phyloP scores from a whole-genome alignment of 2,113 vertebrate species.

The Dasyprocta punctata region DNA sequence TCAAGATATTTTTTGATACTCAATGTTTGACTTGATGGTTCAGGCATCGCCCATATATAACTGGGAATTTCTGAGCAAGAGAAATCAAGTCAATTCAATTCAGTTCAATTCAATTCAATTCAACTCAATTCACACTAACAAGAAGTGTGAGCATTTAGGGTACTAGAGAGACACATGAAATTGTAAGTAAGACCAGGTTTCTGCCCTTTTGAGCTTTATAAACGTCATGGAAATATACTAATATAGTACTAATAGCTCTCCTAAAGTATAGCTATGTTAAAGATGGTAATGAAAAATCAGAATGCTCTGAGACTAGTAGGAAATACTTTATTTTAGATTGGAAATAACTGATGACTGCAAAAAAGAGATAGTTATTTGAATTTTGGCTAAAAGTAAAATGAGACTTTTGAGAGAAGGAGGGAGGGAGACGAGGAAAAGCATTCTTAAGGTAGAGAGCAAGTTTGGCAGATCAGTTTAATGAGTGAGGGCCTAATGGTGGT shows the following conservation, averaged over 20 bases:
- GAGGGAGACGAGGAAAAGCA: not conserved
- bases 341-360: not conserved
- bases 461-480: not conserved
- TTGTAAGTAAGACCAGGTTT: not conserved
- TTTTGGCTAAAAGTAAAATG: slow-evolving; percentile 12
- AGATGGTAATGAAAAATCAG: not conserved
- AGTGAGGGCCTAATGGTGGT: not conserved
- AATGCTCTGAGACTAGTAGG: not conserved
- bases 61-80: not conserved
- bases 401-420: not conserved
- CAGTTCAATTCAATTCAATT: not conserved
- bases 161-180: not conserved
- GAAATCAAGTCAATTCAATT: not conserved
- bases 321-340: not conserved
- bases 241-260: not conserved
- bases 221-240: not conserved
- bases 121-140: not conserved
- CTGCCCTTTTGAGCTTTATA: not conserved
- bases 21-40: not conserved
- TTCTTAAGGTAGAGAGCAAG: not conserved
- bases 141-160: not conserved
- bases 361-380: not conserved
- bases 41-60: not conserved
- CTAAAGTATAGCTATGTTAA: not conserved
- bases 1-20: not conserved